Evolutionary conservation across 2,113 vertebrate species (phyloP), one percentile per base, ranked within the genome.

Genomic region (Cephalopholis sonnerati): DNA sequence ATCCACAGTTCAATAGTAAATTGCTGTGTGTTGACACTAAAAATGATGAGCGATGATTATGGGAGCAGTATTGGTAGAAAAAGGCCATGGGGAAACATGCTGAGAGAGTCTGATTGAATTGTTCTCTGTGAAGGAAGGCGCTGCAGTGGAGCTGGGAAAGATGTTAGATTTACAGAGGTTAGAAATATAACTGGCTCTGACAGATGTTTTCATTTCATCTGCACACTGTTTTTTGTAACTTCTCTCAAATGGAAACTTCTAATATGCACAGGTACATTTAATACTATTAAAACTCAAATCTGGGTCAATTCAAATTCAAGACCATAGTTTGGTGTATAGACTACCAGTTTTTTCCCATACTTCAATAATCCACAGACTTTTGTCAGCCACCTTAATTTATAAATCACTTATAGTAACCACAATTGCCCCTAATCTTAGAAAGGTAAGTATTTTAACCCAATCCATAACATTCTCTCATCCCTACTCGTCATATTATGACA

Each of bases 1-100:
- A 73, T 79, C 73, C 61, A 76, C 54, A 66, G 79, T 65, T 89
- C 77, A 77, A 83, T 84, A 75, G 72, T 74, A 90, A 83, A 91
- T 80, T 68, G 69, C 75, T 53, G 65, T 69, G 39, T 85, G 87
- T 85, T 87, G 89, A 88, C 85, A 81, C 61, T 85, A 64, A 79
- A 90, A 79, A 75, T 84, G 88, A 90, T 89, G 87, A 89, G 85
- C 27, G 54, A 81, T 86, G 76, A 91, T 89, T 77, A 89, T 39
- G 18, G 74, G 36, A 57, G 79, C 62, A 29, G 41, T 81, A 84
- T 86, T 74, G 82, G 79, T 71, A 44, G 65, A 78, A 87, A 72
- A 69, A 61, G 70, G 48, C 80, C 66, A 72, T 36, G 50, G 86
- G 81, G 86, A 82, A 74, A 82, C 63, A 39, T 13, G 57, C 66